These are phyloP conservation scores for Pseudocheirus occidentalis DNA, from an alignment of 2,797 vertebrate species.

Conservation along the genomic window DNA sequence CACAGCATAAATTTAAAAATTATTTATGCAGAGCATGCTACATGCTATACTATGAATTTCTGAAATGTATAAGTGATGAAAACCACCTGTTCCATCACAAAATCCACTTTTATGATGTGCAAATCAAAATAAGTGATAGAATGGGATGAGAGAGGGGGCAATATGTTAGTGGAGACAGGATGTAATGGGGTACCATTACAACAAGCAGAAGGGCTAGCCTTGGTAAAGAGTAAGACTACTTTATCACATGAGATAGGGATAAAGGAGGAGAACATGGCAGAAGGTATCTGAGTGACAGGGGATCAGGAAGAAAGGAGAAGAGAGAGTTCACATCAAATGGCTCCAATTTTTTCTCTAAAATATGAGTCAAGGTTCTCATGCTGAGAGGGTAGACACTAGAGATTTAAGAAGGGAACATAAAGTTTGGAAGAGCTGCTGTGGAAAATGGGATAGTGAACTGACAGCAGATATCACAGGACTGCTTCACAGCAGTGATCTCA, in stretches of 20 bases:
- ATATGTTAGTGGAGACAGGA: background rate
- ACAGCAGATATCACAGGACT: too few species aligned
- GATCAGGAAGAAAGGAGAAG: background rate
- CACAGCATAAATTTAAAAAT: background rate
- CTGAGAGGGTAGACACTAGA: background rate
- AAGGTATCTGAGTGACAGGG: background rate
- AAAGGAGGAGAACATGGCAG: background rate
- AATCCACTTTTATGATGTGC: background rate
- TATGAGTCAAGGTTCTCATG: background rate
- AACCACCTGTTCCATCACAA: background rate
- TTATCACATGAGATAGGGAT: background rate
- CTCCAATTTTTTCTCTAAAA: background rate
- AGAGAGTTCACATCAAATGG: background rate
- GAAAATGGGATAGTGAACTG: background rate
- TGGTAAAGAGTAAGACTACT: background rate
- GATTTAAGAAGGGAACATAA: background rate
- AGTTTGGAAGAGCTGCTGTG: too few species aligned
- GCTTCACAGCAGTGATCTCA: too few species aligned
- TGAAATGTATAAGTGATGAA: background rate
- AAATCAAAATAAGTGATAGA: background rate
- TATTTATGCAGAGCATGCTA: background rate
- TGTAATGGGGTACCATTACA: background rate
- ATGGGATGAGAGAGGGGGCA: background rate
- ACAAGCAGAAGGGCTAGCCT: background rate
- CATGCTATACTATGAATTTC: background rate